Base-by-base conservation (phyloP, 2,797 vertebrate genomes). In the Dermochelys coriacea region DNA sequence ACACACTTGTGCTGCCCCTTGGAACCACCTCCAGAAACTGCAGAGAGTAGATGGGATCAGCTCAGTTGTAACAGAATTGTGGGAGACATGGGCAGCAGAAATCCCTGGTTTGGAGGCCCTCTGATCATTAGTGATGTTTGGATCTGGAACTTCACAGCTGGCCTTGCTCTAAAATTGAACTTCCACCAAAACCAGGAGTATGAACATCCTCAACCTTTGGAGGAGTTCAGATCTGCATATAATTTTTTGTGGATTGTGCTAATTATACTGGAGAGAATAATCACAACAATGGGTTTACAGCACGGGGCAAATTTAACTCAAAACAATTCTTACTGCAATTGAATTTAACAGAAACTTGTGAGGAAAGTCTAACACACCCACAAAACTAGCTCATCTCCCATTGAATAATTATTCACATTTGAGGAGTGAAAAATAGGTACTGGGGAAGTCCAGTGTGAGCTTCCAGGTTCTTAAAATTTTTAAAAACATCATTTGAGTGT, bases 321-420 rank as follows among this genome's bases (percentile, higher is more conserved):
- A 93, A 92, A 83, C 4, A 84, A 10, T 10, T 75, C 34, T 85
- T 51, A 83, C 64, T 12, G 41, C 12, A 64, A 41, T 4, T 79
- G 34, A 25, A 54, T 89, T 84, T 85, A 78, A 87, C n/a, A 14
- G 47, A 92, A 94, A 79, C 0, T 21, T 34, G 4, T 90, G 27
- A 41, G 78, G 41, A 75, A 75, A 47, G 23, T 45, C 41, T 29
- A 45, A 45, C 45, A 29, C 41, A 29, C 25, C 74, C 27, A 75
- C 41, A 75, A 45, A 47, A 12, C 21, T 29, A 47, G 37, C 25
- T 47, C 10, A 74, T 45, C 71, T 27, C 12, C 45, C 74, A 75
- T 41, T 29, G 12, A 75, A 47, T 21, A 37, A 68, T 64, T 68
- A 61, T 61, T 34, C 59, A 61, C 31, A 16, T 31, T 61, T 31